Evolutionary conservation across 1,140 invertebrate species (phyloP).

Genomic region (Gryllus bimaculatus): DNA sequence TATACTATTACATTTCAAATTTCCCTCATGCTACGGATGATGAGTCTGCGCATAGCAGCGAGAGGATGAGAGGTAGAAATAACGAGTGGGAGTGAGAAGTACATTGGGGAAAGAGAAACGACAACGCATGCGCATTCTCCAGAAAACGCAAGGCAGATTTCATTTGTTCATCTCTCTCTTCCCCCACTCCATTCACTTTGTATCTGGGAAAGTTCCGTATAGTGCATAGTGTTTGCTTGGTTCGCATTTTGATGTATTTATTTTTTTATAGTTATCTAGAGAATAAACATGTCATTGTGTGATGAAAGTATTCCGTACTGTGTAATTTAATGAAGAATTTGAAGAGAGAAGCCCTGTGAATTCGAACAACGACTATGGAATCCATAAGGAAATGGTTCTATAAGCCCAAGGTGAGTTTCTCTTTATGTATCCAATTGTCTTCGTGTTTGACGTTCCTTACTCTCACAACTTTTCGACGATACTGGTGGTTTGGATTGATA

Average conservation of each 20-base stretch:
- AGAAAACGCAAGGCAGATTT: background rate
- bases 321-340: conserved; percentile 20
- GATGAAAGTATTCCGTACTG: background rate
- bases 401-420: conserved; percentile 67
- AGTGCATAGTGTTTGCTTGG: background rate
- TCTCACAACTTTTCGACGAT: background rate
- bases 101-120: background rate
- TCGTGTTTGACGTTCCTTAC: conserved; percentile 7
- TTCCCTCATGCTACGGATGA: background rate
- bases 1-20: background rate
- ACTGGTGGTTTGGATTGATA: too few species aligned
- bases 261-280: background rate
- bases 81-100: conserved; percentile 9
- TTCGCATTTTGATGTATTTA: conserved; percentile 1
- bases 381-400: conserved; percentile 86
- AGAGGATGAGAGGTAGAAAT: background rate
- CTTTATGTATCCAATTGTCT: background rate
- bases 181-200: background rate
- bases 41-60: background rate
- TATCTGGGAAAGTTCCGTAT: background rate
- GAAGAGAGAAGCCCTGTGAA: background rate
- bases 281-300: background rate
- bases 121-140: background rate
- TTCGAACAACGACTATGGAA: conserved; percentile 51
- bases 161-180: background rate